Evolutionary conservation across 2,113 vertebrate genomes (phyloP).

Genomic region (Acinonyx jubatus): DNA sequence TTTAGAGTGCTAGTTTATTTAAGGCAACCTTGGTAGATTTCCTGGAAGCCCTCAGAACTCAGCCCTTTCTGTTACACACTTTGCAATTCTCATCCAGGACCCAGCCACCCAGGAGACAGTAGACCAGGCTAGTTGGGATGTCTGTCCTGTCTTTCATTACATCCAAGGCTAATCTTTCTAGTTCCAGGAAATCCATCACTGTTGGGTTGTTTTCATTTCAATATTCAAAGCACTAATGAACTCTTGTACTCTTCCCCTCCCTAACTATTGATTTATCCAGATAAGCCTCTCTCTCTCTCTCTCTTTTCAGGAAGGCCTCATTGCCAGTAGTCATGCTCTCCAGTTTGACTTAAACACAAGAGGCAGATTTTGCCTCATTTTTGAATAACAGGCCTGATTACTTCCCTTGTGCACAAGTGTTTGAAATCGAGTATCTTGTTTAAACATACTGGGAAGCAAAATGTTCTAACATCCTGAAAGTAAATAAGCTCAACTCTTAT

Average conservation of each 20-base stretch:
- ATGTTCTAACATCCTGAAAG: background rate
- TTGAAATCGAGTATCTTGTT: background rate
- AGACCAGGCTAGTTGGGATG: background rate
- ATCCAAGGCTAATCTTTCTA: background rate
- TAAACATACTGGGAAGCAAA: background rate
- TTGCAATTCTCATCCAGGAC: background rate
- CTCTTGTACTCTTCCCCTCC: background rate
- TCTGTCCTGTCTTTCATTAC: background rate
- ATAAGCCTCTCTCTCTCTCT: background rate
- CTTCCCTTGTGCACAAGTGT: background rate
- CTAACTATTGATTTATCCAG: background rate
- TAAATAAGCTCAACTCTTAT: background rate
- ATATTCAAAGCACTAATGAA: background rate
- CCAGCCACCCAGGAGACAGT: background rate
- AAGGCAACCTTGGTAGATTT: background rate
- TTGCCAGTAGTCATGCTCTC: background rate
- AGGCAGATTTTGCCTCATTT: background rate
- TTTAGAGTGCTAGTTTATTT: background rate
- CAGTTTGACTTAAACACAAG: background rate
- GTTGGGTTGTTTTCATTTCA: background rate
- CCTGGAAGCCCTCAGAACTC: background rate
- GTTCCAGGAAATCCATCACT: background rate
- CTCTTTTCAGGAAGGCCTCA: background rate
- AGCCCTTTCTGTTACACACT: background rate
- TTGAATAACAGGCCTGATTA: background rate